These are phyloP conservation scores for Probaryconus sp. DNA, from an alignment of 1,140 invertebrate species.

Conservation along the genomic window DNA sequence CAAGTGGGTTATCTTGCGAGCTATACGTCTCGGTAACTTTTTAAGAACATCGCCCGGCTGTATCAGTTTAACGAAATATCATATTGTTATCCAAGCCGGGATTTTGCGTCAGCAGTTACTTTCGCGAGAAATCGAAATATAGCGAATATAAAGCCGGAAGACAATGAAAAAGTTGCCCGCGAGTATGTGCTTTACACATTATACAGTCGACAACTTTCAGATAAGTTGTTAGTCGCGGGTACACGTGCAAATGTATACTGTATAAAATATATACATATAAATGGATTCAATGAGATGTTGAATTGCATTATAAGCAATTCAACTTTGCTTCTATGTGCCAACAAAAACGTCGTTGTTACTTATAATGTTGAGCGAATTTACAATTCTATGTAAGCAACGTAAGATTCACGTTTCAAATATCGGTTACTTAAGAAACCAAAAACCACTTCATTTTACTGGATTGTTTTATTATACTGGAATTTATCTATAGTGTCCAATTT, in stretches of 20 bases:
- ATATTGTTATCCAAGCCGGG: conserved; percentile 29
- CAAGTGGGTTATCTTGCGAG: conserved; percentile 36
- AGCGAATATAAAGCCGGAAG: conserved; percentile 18
- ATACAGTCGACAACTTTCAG: conserved; percentile 45
- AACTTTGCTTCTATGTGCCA: conserved; percentile 9
- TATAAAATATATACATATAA: conserved; percentile 15
- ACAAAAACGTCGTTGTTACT: conserved; percentile 23
- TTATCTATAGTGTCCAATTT: too few species aligned
- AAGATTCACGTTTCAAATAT: too few species aligned
- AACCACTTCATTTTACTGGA: too few species aligned
- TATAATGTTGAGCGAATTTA: conserved; percentile 2
- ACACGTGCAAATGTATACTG: conserved; percentile 7
- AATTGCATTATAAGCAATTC: conserved; percentile 45
- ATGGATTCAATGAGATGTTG: conserved; percentile 40
- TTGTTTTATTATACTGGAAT: too few species aligned
- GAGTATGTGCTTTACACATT: conserved; percentile 45
- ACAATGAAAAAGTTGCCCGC: conserved; percentile 44
- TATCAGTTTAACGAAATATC: conserved; percentile 28
- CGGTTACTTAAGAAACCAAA: too few species aligned
- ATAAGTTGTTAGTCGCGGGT: conserved; percentile 31
- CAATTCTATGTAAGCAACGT: too few species aligned
- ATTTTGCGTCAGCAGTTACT: conserved; percentile 12
- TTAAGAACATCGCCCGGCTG: conserved; percentile 3
- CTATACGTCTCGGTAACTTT: conserved; percentile 14
- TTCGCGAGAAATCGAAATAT: conserved; percentile 35